Base-by-base conservation (phyloP, 2,888 invertebrate genomes). In the Anticlea derivata region DNA sequence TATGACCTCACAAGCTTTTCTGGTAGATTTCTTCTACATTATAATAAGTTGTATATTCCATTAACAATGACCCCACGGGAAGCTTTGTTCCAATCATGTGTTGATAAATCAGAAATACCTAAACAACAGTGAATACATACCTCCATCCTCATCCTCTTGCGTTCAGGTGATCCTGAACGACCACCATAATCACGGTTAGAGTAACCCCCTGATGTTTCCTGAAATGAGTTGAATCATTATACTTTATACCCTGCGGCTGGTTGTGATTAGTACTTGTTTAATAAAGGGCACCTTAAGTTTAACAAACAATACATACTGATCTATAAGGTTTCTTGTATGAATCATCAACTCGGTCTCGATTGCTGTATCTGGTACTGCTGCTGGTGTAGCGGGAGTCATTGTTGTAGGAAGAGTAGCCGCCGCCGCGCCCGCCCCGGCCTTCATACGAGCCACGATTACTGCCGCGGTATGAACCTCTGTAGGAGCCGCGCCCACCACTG, bases 141-240 rank as follows among this genome's bases (percentile, higher is more conserved):
- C 91, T 93, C 93, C 64, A 92, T 86, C 69, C 93, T 92, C 81
- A 93, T 89, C 75, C 93, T 85, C 77, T 93, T 94, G 49, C 93
- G 86, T 37, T 93, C 93, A 35, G 94, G 93, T 44, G 94, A 93
- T 56, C 92, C 90, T 58, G 92, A 86, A 56, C 92, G 86, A 54
- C 87, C 82, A 61, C 90, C 89, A 75, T 92, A 92, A 50, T 92
- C 92, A 56, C 92, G 84, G 60, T 80, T 87, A 41, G 91, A 86
- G 73, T 91, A 91, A 61, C 83, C 86, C 65, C 87, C 84, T 54
- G 90, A 81, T 60, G 75, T 74, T 59, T 92, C 91, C 91, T 91
- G 66, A 49, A 78, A 67, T 39, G 13, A 13, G 17, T 38, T 12
- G 5, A 23, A 13, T 20, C 8, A 22, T 20, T 22, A 22, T 10